Base-by-base conservation (phyloP, 2,888 invertebrate species). In the Epinotia demarniana region DNA sequence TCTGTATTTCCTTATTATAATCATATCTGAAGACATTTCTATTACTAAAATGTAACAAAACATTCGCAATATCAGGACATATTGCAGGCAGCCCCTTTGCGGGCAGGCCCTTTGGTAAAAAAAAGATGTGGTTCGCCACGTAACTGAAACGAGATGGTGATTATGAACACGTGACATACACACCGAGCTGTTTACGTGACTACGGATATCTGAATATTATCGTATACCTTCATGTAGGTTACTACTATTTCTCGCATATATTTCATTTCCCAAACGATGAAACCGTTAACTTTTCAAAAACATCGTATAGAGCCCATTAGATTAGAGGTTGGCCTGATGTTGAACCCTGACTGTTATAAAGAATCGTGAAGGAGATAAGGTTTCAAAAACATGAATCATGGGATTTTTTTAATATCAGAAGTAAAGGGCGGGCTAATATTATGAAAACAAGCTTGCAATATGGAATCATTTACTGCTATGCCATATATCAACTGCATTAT, bases 401-500 rank as follows among this genome's bases (percentile, higher is more conserved):
- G 23, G 23, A 33, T 33, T 33, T 39, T 39, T 9, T 39, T 39
- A 9, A 9, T 39, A 9, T 39, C 49, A 3, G 49, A 13, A 46
- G n/a, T 53, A 53, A 53, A 39, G 9, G 8, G 1, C 9, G 49
- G 3, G 16, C 6, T 4, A 49, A 16, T 4, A 53, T n/a, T 3
- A 16, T 53, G 8, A 53, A 53, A 53, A 53, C 16, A 8, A n/a
- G 53, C 6, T n/a, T n/a, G n/a, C 16, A n/a, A 53, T 12, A 13
- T 13, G 46, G n/a, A n/a, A 53, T 53, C 16, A 16, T 53, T n/a
- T 53, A 53, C 53, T n/a, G 53, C 53, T 53, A 53, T 39, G 9
- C 46, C 63, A 46, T 64, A 23, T 18, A 66, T 66, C 53, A 53
- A 53, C 66, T 8, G 61, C 18, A 62, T 33, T 33, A 33, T 62